These are phyloP conservation scores for Ceratosolen solmsi DNA, from an alignment of 1,140 invertebrate species.

Conservation along the genomic window DNA sequence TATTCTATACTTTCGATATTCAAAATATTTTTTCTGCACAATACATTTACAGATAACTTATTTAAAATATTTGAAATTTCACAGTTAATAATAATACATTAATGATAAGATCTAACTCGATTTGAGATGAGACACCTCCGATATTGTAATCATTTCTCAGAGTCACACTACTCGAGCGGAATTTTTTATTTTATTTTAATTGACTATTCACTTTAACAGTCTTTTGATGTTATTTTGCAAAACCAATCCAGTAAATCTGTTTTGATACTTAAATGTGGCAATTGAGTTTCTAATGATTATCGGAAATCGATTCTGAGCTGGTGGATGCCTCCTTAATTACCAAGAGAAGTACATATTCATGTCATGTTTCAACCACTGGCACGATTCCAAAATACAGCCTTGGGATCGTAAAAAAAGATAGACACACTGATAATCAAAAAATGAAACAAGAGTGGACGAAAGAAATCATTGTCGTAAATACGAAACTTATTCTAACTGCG, in stretches of 20 bases:
- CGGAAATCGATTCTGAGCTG: constrained; percentile 47
- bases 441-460: neutral
- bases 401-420: constrained; percentile 1
- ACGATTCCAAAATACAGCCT: constrained; percentile 34
- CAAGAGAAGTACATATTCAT: constrained; percentile 50
- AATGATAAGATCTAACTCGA: too few species aligned
- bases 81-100: too few species aligned
- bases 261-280: constrained; percentile 21
- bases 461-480: constrained; percentile 38
- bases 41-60: too few species aligned
- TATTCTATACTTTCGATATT: too few species aligned
- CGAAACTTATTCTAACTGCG: constrained; percentile 5
- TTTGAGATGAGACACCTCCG: too few species aligned
- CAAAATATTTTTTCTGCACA: too few species aligned
- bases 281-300: constrained; percentile 48
- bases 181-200: constrained; percentile 1
- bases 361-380: constrained; percentile 50
- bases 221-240: constrained; percentile 26
- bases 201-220: constrained; percentile 4
- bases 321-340: constrained; percentile 46
- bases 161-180: too few species aligned
- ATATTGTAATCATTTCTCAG: too few species aligned
- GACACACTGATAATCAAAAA: constrained; percentile 7
- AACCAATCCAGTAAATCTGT: constrained; percentile 9
- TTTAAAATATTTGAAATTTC: too few species aligned